phyloP scores from a whole-genome alignment of 2,113 vertebrate species.

The Indicator maculatus region DNA sequence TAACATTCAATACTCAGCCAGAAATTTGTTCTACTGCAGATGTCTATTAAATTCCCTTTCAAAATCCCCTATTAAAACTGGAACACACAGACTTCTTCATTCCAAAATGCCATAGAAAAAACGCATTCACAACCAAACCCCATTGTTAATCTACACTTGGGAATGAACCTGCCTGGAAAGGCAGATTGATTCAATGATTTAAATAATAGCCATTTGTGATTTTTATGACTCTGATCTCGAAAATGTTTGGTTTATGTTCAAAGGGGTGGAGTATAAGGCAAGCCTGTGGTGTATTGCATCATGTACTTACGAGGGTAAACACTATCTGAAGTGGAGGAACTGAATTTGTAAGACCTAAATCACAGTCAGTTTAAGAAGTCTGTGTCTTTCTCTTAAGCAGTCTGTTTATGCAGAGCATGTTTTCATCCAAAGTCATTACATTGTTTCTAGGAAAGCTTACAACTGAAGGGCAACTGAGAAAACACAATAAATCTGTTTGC shows the following conservation, averaged over 20 bases:
- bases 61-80: not conserved
- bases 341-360: slow-evolving; percentile 21
- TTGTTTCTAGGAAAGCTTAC: slow-evolving; percentile 44
- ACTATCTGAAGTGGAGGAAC: not conserved
- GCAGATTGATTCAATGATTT: not conserved
- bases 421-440: slow-evolving; percentile 41
- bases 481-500: slow-evolving; percentile 25
- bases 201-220: not conserved
- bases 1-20: not conserved
- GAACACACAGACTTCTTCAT: not conserved
- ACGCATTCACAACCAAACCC: not conserved
- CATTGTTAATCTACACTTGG: not conserved
- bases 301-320: slow-evolving; percentile 4
- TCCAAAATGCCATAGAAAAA: not conserved
- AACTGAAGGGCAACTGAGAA: not conserved
- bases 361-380: slow-evolving; percentile 25
- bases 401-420: slow-evolving; percentile 47
- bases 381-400: slow-evolving; percentile 17
- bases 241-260: slow-evolving; percentile 46
- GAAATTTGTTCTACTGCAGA: not conserved
- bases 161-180: slow-evolving; percentile 1
- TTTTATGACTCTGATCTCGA: slow-evolving; percentile 5
- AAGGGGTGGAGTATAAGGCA: slow-evolving; percentile 11
- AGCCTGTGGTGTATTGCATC: not conserved
- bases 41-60: not conserved